Conservation (phyloP, 2,797 vertebrate genomes). For the Pipistrellus nathusii region DNA sequence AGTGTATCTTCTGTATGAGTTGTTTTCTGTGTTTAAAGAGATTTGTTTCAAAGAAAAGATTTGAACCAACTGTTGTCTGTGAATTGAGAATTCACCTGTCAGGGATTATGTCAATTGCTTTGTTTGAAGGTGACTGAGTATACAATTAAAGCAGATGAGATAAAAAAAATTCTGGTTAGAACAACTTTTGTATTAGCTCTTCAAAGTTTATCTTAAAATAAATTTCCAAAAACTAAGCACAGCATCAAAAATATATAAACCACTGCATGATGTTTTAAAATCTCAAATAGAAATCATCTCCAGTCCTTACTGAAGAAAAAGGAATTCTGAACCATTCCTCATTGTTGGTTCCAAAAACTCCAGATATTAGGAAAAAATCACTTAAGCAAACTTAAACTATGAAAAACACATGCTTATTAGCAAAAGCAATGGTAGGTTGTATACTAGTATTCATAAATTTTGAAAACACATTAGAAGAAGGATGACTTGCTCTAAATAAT, state of each 20-base stretch:
- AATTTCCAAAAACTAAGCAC: neutral
- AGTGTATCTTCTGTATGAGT: neutral
- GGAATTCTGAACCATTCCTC: neutral
- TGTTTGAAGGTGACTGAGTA: neutral
- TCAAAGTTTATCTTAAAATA: constrained; percentile 30
- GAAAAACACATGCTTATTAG: neutral
- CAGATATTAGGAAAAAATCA: neutral
- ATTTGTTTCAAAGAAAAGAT: neutral
- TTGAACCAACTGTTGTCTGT: neutral
- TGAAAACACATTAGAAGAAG: neutral
- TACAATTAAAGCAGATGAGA: neutral
- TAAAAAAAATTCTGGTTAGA: neutral
- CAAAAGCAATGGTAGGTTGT: neutral
- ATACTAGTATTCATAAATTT: neutral
- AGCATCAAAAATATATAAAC: neutral
- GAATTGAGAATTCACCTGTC: neutral
- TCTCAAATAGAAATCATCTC: neutral
- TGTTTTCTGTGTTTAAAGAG: neutral
- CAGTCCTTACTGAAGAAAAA: neutral
- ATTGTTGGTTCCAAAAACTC: neutral
- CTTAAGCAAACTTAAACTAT: neutral
- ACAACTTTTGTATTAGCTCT: neutral
- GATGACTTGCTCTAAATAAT: neutral
- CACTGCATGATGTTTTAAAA: neutral
- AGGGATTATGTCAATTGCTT: neutral